A percentile compares a stretch with the other conserved stretches of the same genome.
Evolutionary conservation across 2,113 vertebrate species (phyloP).

Genomic region (Oriolus oriolus): DNA sequence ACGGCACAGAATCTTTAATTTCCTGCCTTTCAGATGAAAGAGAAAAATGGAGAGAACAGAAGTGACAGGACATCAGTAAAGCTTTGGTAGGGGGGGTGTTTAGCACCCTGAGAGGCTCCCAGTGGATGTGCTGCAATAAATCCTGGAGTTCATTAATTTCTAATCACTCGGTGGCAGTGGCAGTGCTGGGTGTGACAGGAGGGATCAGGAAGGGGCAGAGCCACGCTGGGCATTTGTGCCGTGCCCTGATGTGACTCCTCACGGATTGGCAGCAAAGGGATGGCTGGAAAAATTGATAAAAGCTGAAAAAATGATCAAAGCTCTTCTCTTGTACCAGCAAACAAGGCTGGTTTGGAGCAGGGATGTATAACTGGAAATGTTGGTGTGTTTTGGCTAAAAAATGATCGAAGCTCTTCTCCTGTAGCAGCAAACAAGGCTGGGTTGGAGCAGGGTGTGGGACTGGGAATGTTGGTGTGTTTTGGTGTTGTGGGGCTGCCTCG

Average conservation of each 20-base stretch:
- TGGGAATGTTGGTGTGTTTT: not conserved
- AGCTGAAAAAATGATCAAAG: accelerated
- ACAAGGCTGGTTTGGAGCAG: not conserved
- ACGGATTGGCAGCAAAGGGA: not conserved
- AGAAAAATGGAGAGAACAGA: not conserved
- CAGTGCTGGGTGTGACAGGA: not conserved
- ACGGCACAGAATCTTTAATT: not conserved
- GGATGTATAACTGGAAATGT: not conserved
- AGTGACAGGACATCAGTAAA: not conserved
- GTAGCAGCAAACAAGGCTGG: not conserved
- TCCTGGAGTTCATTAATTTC: not conserved
- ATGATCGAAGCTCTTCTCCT: not conserved
- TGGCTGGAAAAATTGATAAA: not conserved
- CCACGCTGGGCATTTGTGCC: not conserved
- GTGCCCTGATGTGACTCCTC: not conserved
- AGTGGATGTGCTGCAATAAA: not conserved
- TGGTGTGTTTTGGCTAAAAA: not conserved
- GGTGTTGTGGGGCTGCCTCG: not conserved
- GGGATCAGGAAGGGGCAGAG: not conserved
- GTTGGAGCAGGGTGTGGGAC: not conserved
- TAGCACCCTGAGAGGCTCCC: not conserved
- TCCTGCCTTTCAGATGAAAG: not conserved
- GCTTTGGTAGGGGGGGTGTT: not conserved
- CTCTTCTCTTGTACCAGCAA: not conserved
- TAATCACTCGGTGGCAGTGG: not conserved